Base-by-base conservation (phyloP, 2,797 vertebrate genomes). In the Tamandua tetradactyla region DNA sequence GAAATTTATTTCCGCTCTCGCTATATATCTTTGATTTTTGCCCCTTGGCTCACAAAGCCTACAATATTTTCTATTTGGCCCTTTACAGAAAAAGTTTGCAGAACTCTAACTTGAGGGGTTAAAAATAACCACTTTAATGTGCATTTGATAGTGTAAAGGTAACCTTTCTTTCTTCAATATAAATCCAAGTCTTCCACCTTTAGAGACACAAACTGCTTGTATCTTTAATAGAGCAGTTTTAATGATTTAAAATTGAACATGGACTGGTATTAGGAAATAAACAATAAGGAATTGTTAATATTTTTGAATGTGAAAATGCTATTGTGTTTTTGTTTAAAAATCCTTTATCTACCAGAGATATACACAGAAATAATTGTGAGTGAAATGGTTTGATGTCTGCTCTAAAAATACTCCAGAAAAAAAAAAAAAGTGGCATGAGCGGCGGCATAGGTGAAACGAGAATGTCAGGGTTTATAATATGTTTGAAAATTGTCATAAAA, bases 151-250 rank as follows among this genome's bases (percentile, higher is more conserved):
- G 9, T 23, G 35, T 61, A 35, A 68, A 83, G 47, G 18, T 37
- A 87, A 69, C 18, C 14, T 14, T 68, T 87, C 35, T 52, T 83
- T 87, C 22, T 44, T 84, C 25, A 74, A 62, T 87, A 84, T 62
- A 72, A 90, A 74, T 55, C 27, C 7, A 75, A n/a, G 9, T 55
- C 17, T 84, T 66, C 13, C 1, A 68, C 35, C 18, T 78, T n/a
- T 44, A 61, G 81, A 78, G 69, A 71, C 10, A 78, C 61, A 49
- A 81, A 69, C 25, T 81, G 32, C 74, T 85, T 37, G 0, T 59
- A 44, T 82, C 72, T 78, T 92, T 94, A 59, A 72, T 72, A 94
- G 52, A 44, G 8, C 4, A 82, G 2, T 82, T 9, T 91, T 94
- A 57, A 42, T 92, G 78, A 86, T 78, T 71, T 6, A 72, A 76